phyloP scores from a whole-genome alignment of 1,140 invertebrate species.

The Arctopsyche grandis region DNA sequence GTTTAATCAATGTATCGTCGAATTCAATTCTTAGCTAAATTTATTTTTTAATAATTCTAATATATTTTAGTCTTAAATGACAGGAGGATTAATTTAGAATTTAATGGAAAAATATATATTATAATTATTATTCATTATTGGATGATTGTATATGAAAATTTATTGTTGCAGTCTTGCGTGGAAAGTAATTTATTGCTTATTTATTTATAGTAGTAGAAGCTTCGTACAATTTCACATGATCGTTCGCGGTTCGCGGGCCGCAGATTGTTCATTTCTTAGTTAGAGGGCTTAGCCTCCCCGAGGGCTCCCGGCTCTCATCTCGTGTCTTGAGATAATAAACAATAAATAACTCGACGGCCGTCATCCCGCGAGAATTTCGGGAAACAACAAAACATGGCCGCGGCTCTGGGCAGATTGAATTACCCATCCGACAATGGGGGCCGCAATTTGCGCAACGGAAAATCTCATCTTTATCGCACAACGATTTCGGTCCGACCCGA shows the following conservation, averaged over 20 bases:
- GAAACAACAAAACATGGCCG: slow-evolving; percentile 46
- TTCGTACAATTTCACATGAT: too few species aligned
- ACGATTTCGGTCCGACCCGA: neutral
- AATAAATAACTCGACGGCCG: slow-evolving; percentile 49
- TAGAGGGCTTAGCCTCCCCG: slow-evolving; percentile 26
- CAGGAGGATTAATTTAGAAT: too few species aligned
- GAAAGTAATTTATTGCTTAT: too few species aligned
- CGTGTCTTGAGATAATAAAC: slow-evolving; percentile 54
- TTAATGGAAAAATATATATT: too few species aligned
- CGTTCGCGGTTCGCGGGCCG: slow-evolving; percentile 18
- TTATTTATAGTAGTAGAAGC: too few species aligned
- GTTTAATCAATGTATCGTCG: neutral
- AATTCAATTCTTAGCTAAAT: too few species aligned
- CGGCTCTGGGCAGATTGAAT: slow-evolving; percentile 50
- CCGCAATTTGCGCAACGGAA: slow-evolving; percentile 45
- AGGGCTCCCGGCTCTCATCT: slow-evolving; percentile 48
- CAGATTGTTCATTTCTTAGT: slow-evolving; percentile 33
- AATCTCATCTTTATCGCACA: slow-evolving; percentile 11
- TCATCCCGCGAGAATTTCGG: slow-evolving; percentile 50
- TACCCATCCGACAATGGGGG: slow-evolving; percentile 44
- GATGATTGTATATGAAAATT: too few species aligned
- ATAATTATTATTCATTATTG: too few species aligned
- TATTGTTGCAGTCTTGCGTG: too few species aligned
- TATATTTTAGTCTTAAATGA: too few species aligned
- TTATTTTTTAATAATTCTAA: too few species aligned